Conservation (phyloP, 2,888 invertebrate species). For the Rotaria magnacalcarata region DNA sequence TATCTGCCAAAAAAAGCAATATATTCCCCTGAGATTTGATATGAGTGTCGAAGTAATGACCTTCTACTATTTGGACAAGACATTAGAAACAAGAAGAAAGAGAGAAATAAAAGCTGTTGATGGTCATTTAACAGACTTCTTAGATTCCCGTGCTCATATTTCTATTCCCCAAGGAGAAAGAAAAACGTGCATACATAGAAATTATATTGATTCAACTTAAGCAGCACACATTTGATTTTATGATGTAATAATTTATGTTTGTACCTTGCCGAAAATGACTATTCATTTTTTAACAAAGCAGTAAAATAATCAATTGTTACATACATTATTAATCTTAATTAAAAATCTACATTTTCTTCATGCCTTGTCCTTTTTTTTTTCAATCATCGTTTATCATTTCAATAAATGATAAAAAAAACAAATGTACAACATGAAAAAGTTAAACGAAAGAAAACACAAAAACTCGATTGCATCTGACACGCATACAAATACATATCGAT, state of each 20-base stretch:
- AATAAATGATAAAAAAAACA: background rate
- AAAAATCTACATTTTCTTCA: background rate
- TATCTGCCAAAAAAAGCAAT: conserved; percentile 5
- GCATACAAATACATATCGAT: background rate
- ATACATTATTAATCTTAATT: background rate
- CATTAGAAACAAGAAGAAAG: background rate
- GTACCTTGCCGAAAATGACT: background rate
- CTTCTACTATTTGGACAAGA: background rate
- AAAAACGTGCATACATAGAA: background rate
- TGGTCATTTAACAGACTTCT: conserved; percentile 31
- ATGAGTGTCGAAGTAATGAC: background rate
- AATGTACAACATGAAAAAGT: background rate
- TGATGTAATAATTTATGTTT: background rate
- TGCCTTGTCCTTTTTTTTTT: background rate
- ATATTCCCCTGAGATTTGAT: background rate
- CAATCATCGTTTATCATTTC: background rate
- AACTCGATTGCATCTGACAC: conserved; percentile 13
- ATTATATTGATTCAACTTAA: conserved; percentile 26
- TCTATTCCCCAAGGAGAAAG: background rate
- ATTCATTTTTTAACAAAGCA: background rate
- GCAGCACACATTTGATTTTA: background rate
- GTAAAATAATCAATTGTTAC: background rate
- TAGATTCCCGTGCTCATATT: background rate
- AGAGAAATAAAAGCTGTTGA: background rate
- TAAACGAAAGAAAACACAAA: background rate